Evolutionary conservation across 1,140 invertebrate species (phyloP), one percentile per base, ranked within the genome.

Genomic region (Oryzaephilus surinamensis): DNA sequence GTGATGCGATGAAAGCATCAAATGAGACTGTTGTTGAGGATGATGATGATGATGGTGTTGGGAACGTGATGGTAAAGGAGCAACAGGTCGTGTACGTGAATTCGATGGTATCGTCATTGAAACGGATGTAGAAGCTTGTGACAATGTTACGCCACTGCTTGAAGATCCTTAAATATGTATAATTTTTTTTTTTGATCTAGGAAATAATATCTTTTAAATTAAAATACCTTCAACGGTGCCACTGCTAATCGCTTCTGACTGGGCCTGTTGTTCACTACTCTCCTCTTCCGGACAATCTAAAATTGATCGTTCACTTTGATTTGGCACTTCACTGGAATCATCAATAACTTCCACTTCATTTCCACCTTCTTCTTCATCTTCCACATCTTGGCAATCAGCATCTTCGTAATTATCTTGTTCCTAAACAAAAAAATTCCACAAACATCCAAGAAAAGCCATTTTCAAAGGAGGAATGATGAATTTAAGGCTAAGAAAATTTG

Each of bases 281-380:
- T 52, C 53, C 43, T 60, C 59, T 12, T 40, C 47, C 21, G 45
- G 43, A n/a, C 15, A 32, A 11, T 55, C 48, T 14, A 49, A 46
- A 6, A 35, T 38, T 16, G 42, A 48, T 20, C 54, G 51, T 34
- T 62, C 60, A 34, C 61, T 65, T 40, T 74, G 72, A 55, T 74
- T 68, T 10, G 72, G 68, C 21, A 74, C 72, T 52, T 79, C 72
- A 7, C 68, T 69, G 2, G 71, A 67, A 56, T 77, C 75, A 37
- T 77, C 76, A 19, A 78, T 71, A 2, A 75, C 72, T 45, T 80
- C 77, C 0, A 78, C 77, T 56, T 79, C 77, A 48, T 79, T 78
- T 32, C 74, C 76, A 19, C 70, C 74, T 20, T 66, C 62, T 38
- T 67, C 66, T 43, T 58, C 57, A 32, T 60, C 65, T 46, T 63